phyloP scores from a whole-genome alignment of 1,140 invertebrate species.

The Drosophila cardini region DNA sequence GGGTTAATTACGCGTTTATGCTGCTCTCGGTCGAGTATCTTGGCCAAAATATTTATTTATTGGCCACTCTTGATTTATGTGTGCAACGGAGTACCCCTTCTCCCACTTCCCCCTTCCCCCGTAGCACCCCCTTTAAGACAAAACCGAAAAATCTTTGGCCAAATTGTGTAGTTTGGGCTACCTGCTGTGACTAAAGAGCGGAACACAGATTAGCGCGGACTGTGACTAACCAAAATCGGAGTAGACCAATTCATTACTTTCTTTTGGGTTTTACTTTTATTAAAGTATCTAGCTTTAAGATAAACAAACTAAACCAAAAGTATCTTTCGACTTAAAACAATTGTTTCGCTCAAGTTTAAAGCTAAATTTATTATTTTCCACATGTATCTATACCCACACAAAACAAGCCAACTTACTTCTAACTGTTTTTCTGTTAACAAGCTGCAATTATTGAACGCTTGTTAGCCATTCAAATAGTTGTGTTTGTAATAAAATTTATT shows the following conservation, averaged over 20 bases:
- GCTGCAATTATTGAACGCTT: not conserved
- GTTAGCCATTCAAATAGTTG: not conserved
- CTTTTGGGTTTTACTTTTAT: not conserved
- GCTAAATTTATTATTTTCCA: no score
- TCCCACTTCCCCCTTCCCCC: conserved; percentile 1
- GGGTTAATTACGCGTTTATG: conserved; percentile 79
- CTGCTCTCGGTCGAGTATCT: conserved; percentile 36
- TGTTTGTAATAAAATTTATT: not conserved
- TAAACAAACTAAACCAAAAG: not conserved
- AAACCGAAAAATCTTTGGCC: conserved; percentile 1
- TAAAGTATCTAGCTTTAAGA: not conserved
- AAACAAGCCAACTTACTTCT: no score
- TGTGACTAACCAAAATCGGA: conserved; percentile 5
- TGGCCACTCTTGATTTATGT: conserved; percentile 74
- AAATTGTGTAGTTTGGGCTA: conserved; percentile 12
- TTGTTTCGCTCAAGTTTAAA: no score
- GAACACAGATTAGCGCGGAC: conserved; percentile 12
- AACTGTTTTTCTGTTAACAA: not conserved
- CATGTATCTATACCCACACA: no score
- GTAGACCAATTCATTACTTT: conserved; percentile 7
- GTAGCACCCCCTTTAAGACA: no score
- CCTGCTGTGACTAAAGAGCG: conserved; percentile 38
- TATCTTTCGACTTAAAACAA: no score
- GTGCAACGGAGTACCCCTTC: not conserved
- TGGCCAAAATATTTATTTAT: conserved; percentile 64